Evolutionary conservation across 1,140 invertebrate species (phyloP), one percentile per base, ranked within the genome.

Genomic region (Drosophila ambigua): DNA sequence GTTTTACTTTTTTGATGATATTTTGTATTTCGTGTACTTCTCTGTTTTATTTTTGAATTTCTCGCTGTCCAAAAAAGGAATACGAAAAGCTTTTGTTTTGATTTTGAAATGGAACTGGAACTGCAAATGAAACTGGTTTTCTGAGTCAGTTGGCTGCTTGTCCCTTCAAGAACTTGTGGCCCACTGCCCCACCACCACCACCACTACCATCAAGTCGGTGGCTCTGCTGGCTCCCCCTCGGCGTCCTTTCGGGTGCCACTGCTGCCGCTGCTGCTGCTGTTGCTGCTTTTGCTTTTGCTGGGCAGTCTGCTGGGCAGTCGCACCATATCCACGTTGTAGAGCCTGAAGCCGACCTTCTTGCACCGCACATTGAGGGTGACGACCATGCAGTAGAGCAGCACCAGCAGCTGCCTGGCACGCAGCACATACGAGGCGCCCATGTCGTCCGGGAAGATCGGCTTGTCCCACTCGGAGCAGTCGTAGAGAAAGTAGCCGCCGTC

Each of bases 401-500:
- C 81, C 46, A 93, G 93, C 0, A 94, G 76, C 45, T 93, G 93
- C 50, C 93, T 92, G 72, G 92, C 93, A 72, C 93, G 92, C 43
- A 94, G 79, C 39, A 93, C 91, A 76, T 94, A 94, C 1, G 93
- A 89, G 49, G 90, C 85, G 5, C 93, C 93, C 83, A 92, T 91
- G 15, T 91, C 78, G 0, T 93, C 92, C 11, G 92, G 88, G 80
- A 94, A 94, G 68, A 94, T 80, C 0, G 94, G 94, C 7, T 77
- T 76, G 4, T 92, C 94, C 79, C 92, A 92, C 39, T 92, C 92
- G 69, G 93, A 92, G 72, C 93, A 93, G 66, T 95, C 94, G 72
- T 93, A 94, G 92, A 94, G 92, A 73, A 94, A 94, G 74, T 94
- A 94, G 20, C 93, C 93, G 1, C 68, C 66, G 7, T 92, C 88